phyloP scores from a whole-genome alignment of 2,888 invertebrate species.

The Lapara coniferarum region DNA sequence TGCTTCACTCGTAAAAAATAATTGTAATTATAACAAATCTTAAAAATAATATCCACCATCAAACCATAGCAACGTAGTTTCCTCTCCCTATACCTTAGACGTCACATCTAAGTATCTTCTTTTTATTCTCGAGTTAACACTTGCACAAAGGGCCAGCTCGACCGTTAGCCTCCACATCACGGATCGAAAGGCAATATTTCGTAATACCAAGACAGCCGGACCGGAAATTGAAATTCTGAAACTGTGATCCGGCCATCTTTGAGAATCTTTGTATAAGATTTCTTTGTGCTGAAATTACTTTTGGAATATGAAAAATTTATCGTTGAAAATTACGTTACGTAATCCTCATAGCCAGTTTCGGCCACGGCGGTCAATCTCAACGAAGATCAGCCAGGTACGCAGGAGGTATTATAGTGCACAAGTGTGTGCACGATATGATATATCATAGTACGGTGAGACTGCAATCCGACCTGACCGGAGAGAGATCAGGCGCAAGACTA shows the following conservation, averaged over 20 bases:
- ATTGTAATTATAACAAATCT: too few relatives aligned
- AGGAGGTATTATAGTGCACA: too few relatives aligned
- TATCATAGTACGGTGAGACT: too few relatives aligned
- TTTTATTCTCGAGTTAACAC: neutral
- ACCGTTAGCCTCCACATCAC: neutral
- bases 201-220: conserved; percentile 31
- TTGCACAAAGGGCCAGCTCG: conserved; percentile 8
- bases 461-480: too few relatives aligned
- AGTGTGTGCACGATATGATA: too few relatives aligned
- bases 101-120: neutral
- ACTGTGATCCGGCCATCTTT: conserved; percentile 32
- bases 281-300: conserved; percentile 15
- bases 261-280: conserved; percentile 8
- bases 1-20: too few relatives aligned
- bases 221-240: conserved; percentile 55
- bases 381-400: too few relatives aligned
- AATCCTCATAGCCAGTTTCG: too few relatives aligned
- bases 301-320: neutral
- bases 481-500: too few relatives aligned
- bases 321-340: neutral
- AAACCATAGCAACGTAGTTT: too few relatives aligned
- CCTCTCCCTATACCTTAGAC: neutral
- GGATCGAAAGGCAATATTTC: conserved; percentile 34
- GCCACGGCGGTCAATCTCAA: too few relatives aligned
- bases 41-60: too few relatives aligned